Evolutionary conservation across 2,113 vertebrate genomes (phyloP), one percentile per base, ranked within the genome.

Genomic region (Myiozetetes cayanensis): DNA sequence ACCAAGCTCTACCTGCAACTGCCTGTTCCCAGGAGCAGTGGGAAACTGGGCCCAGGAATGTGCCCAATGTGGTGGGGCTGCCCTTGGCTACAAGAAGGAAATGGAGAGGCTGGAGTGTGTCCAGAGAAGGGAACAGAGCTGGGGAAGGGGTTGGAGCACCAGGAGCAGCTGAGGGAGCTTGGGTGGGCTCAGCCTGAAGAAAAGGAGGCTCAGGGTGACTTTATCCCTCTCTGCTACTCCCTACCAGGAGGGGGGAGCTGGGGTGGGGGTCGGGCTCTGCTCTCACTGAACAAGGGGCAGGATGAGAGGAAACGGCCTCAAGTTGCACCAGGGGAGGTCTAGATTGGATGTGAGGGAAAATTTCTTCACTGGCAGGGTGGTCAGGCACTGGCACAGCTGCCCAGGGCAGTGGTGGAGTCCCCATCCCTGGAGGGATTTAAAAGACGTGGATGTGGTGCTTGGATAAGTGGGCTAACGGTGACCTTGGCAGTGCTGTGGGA

Each of bases 81-180:
- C n/a, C 43, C 25, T 59, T 19, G 37, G 37, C 12, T 52, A 3
- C 44, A n/a, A 20, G 53, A 30, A 30, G 10, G 28, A 30, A 5
- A 30, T 16, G 4, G 39, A 39, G 46, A 9, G 19, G 28, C 0
- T 67, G 53, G 39, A 61, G 7, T 0, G 0, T 52, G 37, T 11
- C 33, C 28, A 82, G 70, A 4, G 39, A 5, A 17, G 16, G 52
- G 19, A 2, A 43, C 1, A 0, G 37, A n/a, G 59, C 35, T 50
- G 46, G 58, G 20, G 8, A 62, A 41, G 35, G 35, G 13, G 0
- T 0, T 11, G 15, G 28, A 74, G 68, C 68, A 0, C 2, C 61
- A 44, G 59, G 27, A 59, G 52, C 0, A 0, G 59, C 44, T 59
- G 77, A 58, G 35, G 43, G 67, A 73, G 67, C 39, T 67, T 66